phyloP scores from a whole-genome alignment of 2,888 invertebrate genomes.

The Dicranocentrus wangi region DNA sequence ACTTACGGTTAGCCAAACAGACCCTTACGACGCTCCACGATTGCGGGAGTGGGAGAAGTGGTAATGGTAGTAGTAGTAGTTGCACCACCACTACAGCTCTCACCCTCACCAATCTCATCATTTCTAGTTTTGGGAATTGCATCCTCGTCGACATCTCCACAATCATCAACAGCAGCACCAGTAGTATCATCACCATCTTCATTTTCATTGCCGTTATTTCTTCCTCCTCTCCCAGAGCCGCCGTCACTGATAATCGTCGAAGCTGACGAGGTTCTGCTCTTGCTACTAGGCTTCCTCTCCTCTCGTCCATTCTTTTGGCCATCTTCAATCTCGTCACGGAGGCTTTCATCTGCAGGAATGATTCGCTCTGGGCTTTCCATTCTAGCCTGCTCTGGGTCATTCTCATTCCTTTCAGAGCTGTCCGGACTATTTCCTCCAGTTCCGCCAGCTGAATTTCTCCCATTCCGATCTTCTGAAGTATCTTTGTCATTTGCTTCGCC shows the following conservation, averaged over 20 bases:
- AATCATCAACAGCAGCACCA: constrained; percentile 29
- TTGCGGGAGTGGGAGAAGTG: constrained; percentile 40
- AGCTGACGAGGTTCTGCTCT: constrained; percentile 36
- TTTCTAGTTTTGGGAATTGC: constrained; percentile 47
- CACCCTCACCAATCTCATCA: constrained; percentile 51
- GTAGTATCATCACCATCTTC: constrained; percentile 18
- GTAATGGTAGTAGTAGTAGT: constrained; percentile 21
- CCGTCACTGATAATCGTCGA: constrained; percentile 43
- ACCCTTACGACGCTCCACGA: constrained; percentile 56
- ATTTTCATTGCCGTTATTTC: constrained; percentile 14
- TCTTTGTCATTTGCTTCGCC: constrained; percentile 18
- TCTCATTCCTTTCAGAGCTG: constrained; percentile 51
- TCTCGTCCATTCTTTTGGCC: constrained; percentile 14
- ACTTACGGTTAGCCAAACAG: constrained; percentile 59
- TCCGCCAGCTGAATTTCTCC: constrained; percentile 32
- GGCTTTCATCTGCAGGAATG: constrained; percentile 55
- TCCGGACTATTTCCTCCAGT: constrained; percentile 37
- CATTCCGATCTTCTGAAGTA: constrained; percentile 34
- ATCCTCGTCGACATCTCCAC: constrained; percentile 43
- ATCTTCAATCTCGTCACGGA: constrained; percentile 57
- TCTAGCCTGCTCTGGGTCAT: constrained; percentile 52
- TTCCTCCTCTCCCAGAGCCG: constrained; percentile 21
- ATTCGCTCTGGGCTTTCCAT: constrained; percentile 51
- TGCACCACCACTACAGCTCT: background rate
- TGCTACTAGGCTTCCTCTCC: constrained; percentile 20